Base-by-base conservation (phyloP, 2,888 invertebrate genomes). In the Epistrophe grossulariae region DNA sequence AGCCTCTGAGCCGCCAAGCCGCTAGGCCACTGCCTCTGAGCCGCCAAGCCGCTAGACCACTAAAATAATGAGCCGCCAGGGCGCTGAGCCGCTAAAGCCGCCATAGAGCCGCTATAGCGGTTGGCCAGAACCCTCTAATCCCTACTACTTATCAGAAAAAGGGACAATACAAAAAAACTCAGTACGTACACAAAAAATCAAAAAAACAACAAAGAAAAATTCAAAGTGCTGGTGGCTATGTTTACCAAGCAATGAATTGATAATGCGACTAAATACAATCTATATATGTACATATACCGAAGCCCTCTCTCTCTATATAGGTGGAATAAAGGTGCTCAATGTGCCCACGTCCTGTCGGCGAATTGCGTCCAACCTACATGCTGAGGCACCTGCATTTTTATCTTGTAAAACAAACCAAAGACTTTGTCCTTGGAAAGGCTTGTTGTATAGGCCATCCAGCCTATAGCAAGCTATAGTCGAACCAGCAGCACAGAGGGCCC, bases 351-450 rank as follows among this genome's bases (percentile, higher is more conserved):
- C 59, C 68, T 71, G 71, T 81, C 68, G 81, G 71, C 74, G 52
- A 66, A 48, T 81, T 60, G 76, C 60, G 7, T 79, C 45, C 84
- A 72, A 55, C 87, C 87, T 79, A 79, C 87, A 87, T 83, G 43
- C 40, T 43, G 74, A 79, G 74, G 83, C 87, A 87, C 87, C 87
- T 87, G 87, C 87, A 83, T 79, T 71, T 85, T 81, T 73, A 82
- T 87, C 82, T 71, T 76, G 79, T 55, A 66, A 57, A 84, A 59
- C 70, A 79, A 79, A 79, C 74, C 79, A 84, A 76, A 48, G 76
- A 70, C 70, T 62, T 76, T 87, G 87, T 87, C 87, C 87, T 87
- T 87, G 87, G 71, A 72, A 71, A 50, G 57, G 70, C 35, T 74
- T 45, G 9, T 5, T 62, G 48, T 68, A 50, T 55, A 55, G 4